phyloP scores from a whole-genome alignment of 2,888 invertebrate genomes.

The Euplexia lucipara region DNA sequence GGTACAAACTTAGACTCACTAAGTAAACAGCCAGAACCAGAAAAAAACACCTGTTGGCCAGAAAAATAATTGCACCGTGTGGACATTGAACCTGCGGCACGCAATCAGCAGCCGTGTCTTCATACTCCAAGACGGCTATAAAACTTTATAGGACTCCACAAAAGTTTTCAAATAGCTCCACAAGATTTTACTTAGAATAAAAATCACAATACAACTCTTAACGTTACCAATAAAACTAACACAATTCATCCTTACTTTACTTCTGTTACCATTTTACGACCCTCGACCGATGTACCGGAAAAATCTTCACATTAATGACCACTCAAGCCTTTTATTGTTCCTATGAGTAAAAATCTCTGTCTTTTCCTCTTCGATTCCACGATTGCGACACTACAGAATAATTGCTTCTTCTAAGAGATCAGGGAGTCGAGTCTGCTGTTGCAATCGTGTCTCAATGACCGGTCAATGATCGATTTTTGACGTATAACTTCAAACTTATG shows the following conservation, averaged over 20 bases:
- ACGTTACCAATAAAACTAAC: neutral
- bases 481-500: too few species aligned
- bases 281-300: constrained; percentile 23
- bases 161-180: neutral
- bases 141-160: neutral
- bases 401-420: constrained; percentile 50
- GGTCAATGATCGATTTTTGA: too few species aligned
- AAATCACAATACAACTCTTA: neutral
- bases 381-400: constrained; percentile 62
- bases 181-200: neutral
- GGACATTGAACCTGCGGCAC: too few species aligned
- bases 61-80: too few species aligned
- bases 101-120: too few species aligned
- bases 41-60: too few species aligned
- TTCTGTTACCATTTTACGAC: constrained; percentile 27
- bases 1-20: too few species aligned
- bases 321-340: constrained; percentile 59
- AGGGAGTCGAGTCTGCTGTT: too few species aligned
- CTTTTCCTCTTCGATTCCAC: constrained; percentile 45
- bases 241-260: constrained; percentile 5
- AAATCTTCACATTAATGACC: constrained; percentile 56
- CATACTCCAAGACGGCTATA: too few species aligned
- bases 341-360: constrained; percentile 47
- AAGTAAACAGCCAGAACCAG: too few species aligned
- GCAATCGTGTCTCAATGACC: too few species aligned